Evolutionary conservation across 2,888 invertebrate species (phyloP).

Genomic region (Troides oblongomaculatus): DNA sequence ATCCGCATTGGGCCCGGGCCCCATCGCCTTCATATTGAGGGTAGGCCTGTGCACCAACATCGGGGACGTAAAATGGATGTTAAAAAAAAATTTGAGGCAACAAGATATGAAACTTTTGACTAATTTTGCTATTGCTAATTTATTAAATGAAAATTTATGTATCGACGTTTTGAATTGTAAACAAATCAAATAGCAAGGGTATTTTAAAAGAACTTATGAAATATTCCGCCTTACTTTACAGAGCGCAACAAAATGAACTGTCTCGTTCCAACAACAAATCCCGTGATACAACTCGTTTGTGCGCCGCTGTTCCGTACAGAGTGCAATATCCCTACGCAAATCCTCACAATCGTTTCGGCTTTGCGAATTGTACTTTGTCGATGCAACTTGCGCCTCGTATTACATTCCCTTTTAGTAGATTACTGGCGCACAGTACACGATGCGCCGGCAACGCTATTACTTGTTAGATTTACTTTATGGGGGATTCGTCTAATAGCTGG

Average conservation of each 20-base stretch:
- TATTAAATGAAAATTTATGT: too few relatives aligned
- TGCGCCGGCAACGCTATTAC: constrained; percentile 23
- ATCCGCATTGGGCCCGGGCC: too few relatives aligned
- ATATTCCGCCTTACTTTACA: background rate
- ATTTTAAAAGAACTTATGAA: background rate
- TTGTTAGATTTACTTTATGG: constrained; percentile 4
- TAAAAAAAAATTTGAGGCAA: too few relatives aligned
- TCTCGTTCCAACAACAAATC: constrained; percentile 15
- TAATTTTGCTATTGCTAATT: too few relatives aligned
- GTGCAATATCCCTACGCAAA: constrained; percentile 59
- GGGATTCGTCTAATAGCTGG: background rate
- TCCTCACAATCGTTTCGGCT: constrained; percentile 69
- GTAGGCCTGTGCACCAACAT: too few relatives aligned
- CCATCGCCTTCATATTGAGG: too few relatives aligned
- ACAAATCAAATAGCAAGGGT: background rate
- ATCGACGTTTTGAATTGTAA: too few relatives aligned
- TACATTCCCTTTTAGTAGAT: constrained; percentile 56
- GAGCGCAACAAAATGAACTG: constrained; percentile 17
- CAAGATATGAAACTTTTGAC: too few relatives aligned
- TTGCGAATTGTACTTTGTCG: constrained; percentile 59
- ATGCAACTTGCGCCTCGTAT: constrained; percentile 60
- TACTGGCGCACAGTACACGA: constrained; percentile 34
- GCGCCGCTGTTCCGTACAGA: constrained; percentile 31
- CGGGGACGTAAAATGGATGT: too few relatives aligned
- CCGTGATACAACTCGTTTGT: constrained; percentile 14